phyloP scores from a whole-genome alignment of 2,113 vertebrate genomes.

The Hepsetus odoe region DNA sequence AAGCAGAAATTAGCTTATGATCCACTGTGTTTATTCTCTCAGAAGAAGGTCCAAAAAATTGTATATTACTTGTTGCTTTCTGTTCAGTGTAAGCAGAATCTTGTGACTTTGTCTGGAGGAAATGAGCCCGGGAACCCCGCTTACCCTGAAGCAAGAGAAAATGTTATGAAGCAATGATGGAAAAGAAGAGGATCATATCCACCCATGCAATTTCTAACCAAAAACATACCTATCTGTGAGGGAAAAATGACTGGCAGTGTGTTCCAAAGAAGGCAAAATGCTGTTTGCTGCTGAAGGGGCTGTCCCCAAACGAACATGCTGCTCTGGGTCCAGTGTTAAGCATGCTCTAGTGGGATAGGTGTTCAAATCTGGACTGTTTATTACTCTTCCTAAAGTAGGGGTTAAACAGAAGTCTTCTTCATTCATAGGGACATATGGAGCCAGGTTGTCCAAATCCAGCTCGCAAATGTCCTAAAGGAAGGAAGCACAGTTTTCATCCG shows the following conservation, averaged over 20 bases:
- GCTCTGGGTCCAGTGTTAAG: neutral
- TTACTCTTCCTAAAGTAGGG: constrained; percentile 35
- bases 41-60: neutral
- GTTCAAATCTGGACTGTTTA: neutral
- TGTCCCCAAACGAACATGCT: neutral
- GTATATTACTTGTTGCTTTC: constrained; percentile 39
- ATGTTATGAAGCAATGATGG: neutral
- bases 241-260: constrained; percentile 19
- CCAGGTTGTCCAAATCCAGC: constrained; percentile 60
- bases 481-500: neutral
- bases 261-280: neutral
- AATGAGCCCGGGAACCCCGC: too few species aligned
- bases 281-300: neutral
- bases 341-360: neutral
- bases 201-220: neutral
- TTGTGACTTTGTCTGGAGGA: constrained; percentile 13
- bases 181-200: neutral
- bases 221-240: constrained; percentile 22
- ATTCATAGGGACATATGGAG: constrained; percentile 65
- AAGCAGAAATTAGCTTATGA: neutral
- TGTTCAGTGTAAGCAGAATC: neutral
- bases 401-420: constrained; percentile 62
- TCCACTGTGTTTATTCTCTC: neutral
- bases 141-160: constrained; percentile 6
- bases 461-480: constrained; percentile 43